These are phyloP conservation scores for Hucho hucho DNA, from an alignment of 2,113 vertebrate species.

Conservation along the genomic window DNA sequence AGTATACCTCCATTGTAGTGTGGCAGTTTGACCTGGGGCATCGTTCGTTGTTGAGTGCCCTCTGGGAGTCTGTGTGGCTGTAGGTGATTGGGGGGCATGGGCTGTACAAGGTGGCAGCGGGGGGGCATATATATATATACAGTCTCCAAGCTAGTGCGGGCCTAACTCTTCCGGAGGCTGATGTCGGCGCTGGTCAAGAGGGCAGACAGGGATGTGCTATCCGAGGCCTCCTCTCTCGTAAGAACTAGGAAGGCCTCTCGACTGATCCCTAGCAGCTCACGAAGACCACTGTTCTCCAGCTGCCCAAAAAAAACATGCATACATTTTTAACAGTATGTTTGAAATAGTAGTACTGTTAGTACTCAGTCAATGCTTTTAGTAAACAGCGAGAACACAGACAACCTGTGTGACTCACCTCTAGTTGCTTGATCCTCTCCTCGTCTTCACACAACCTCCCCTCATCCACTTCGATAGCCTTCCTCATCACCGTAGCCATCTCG, in stretches of 20 bases:
- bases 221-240: conserved; percentile 84
- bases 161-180: conserved; percentile 88
- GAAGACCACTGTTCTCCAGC: conserved; percentile 89
- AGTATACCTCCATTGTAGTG: conserved; percentile 3
- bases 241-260: conserved; percentile 91
- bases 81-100: background rate
- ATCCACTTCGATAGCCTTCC: conserved; percentile 92
- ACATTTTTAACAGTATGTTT: too few relatives aligned
- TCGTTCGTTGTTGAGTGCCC: too few relatives aligned
- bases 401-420: conserved; percentile 78
- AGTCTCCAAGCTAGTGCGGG: background rate
- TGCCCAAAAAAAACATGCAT: conserved; percentile 32
- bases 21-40: background rate
- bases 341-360: background rate
- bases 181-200: conserved; percentile 84
- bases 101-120: conserved; percentile 11
- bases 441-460: conserved; percentile 87
- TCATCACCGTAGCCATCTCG: conserved; percentile 98
- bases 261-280: conserved; percentile 95
- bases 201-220: conserved; percentile 85
- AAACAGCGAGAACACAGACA: background rate
- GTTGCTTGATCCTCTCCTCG: conserved; percentile 89
- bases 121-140: too few relatives aligned
- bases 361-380: background rate
- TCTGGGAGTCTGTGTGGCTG: background rate